These are phyloP conservation scores for Coracopsis vasa DNA, from an alignment of 2,113 vertebrate genomes.

Conservation along the genomic window DNA sequence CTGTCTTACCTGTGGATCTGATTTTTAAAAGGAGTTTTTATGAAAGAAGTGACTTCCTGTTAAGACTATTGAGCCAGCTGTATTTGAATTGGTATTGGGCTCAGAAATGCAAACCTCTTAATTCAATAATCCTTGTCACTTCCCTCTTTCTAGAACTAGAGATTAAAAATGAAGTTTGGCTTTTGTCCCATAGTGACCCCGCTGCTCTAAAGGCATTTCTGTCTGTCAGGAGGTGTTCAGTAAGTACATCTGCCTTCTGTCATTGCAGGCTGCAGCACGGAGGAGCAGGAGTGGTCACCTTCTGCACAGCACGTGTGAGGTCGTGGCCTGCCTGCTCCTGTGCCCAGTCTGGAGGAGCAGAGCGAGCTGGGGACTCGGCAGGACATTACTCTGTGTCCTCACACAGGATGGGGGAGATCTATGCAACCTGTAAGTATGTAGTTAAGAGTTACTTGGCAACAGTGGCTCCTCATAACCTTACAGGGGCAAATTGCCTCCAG, in stretches of 20 bases:
- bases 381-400: accelerated
- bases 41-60: background rate
- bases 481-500: too few species aligned
- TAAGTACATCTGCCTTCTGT: background rate
- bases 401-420: background rate
- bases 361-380: background rate
- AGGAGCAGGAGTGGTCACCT: background rate
- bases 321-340: background rate
- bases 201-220: background rate
- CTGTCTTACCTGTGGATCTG: background rate
- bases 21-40: background rate
- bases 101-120: background rate
- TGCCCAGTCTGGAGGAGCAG: background rate
- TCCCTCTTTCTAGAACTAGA: background rate
- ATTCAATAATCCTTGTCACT: background rate
- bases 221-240: accelerated
- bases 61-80: background rate
- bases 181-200: background rate
- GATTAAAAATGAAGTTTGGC: background rate
- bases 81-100: background rate
- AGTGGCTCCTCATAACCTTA: background rate
- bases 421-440: too few species aligned
- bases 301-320: accelerated
- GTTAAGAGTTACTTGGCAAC: too few species aligned
- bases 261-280: background rate